Evolutionary conservation across 2,888 invertebrate genomes (phyloP).

Genomic region (Miltochrista miniata): DNA sequence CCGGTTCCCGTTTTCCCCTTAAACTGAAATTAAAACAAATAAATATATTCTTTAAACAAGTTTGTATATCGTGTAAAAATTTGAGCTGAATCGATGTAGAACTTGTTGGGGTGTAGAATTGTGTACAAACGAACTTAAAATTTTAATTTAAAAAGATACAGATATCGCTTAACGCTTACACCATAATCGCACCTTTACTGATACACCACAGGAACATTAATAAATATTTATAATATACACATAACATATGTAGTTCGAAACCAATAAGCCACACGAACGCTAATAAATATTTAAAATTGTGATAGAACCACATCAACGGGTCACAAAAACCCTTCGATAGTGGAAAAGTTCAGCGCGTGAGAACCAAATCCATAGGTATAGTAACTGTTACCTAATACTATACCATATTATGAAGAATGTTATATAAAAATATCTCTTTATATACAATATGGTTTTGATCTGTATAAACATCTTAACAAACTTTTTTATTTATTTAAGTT

Average conservation of each 20-base stretch:
- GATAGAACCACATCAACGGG: constrained; percentile 11
- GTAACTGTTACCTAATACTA: constrained; percentile 7
- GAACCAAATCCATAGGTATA: neutral
- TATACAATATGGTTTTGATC: neutral
- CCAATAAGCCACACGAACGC: constrained; percentile 1
- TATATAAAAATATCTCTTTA: constrained; percentile 11
- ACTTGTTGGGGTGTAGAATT: too few relatives aligned
- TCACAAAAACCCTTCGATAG: constrained; percentile 10
- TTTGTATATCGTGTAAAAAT: too few relatives aligned
- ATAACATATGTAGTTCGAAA: too few relatives aligned
- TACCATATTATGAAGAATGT: neutral
- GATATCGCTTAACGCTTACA: constrained; percentile 14
- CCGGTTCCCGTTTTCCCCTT: too few relatives aligned
- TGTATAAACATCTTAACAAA: too few relatives aligned
- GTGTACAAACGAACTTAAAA: too few relatives aligned
- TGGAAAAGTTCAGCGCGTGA: constrained; percentile 14
- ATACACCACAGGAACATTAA: constrained; percentile 7
- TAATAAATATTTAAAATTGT: constrained; percentile 30
- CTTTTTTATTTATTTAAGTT: too few relatives aligned
- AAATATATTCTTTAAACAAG: too few relatives aligned
- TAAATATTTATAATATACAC: constrained; percentile 27
- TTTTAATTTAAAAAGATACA: neutral
- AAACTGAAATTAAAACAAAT: too few relatives aligned
- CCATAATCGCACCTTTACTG: constrained; percentile 7
- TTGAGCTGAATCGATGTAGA: too few relatives aligned